These are phyloP conservation scores for Drosophila nigricruria DNA, from an alignment of 2,888 invertebrate genomes.

Conservation along the genomic window DNA sequence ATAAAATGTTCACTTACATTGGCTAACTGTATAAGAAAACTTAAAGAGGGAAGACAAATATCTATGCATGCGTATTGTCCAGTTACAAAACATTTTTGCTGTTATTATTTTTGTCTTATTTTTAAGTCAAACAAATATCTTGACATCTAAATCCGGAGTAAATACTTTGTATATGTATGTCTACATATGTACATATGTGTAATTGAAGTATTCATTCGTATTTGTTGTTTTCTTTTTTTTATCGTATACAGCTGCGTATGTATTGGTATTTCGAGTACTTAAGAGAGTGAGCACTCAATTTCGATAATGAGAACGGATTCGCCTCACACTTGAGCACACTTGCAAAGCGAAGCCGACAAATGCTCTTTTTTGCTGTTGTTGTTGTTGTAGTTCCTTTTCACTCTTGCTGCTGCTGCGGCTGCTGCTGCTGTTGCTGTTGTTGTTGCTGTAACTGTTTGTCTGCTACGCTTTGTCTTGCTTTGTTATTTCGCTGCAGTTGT, in stretches of 20 bases:
- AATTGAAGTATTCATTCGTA: conserved; percentile 6
- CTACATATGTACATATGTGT: conserved; percentile 13
- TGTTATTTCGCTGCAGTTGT: conserved; percentile 27
- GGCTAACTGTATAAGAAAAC: neutral
- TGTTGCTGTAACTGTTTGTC: conserved; percentile 8
- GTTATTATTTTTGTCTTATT: neutral
- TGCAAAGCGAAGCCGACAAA: conserved; percentile 64
- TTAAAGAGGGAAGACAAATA: conserved; percentile 13
- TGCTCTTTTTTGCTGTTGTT: conserved; percentile 44
- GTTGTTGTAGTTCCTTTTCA: conserved; percentile 1
- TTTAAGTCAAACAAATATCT: conserved; percentile 21
- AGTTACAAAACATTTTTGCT: conserved; percentile 1
- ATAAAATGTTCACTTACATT: neutral
- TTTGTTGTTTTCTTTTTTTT: neutral
- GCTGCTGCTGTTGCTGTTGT: conserved; percentile 6
- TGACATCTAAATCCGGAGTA: conserved; percentile 20
- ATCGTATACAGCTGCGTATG: conserved; percentile 32
- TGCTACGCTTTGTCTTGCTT: conserved; percentile 20
- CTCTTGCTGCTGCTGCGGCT: conserved; percentile 4
- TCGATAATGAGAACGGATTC: conserved; percentile 31
- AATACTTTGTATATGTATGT: conserved; percentile 4
- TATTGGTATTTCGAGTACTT: conserved; percentile 37
- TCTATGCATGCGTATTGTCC: conserved; percentile 12
- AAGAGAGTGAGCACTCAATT: conserved; percentile 53
- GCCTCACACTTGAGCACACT: conserved; percentile 47